Conservation (phyloP, 2,797 vertebrate genomes). For the Loriculus beryllinus region DNA sequence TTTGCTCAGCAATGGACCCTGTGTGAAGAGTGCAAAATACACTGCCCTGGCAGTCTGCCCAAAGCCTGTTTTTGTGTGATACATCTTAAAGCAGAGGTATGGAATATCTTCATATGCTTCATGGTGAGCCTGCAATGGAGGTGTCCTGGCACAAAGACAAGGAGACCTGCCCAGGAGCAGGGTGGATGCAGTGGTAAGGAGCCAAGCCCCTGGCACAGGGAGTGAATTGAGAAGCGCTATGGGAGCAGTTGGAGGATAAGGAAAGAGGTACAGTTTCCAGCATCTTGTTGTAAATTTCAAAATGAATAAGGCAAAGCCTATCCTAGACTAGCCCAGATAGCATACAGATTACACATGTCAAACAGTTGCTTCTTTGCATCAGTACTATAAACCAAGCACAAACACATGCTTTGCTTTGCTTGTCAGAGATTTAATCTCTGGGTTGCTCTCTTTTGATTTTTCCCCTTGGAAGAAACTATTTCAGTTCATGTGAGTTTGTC, state of each 20-base stretch:
- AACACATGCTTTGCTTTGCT: not conserved
- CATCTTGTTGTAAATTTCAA: not conserved
- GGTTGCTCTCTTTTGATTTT: not conserved
- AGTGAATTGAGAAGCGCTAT: not conserved
- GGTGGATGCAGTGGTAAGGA: not conserved
- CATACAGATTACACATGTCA: not conserved
- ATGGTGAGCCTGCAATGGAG: not conserved
- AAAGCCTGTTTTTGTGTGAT: not conserved
- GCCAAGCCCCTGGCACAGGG: accelerated
- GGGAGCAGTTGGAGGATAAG: not conserved
- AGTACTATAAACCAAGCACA: not conserved
- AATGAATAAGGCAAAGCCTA: not conserved
- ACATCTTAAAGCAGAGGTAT: not conserved
- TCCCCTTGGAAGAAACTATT: not conserved
- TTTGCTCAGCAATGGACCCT: not conserved
- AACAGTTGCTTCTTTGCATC: not conserved
- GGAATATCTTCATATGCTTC: not conserved
- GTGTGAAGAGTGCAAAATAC: not conserved
- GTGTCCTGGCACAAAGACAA: not conserved
- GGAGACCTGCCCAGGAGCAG: not conserved
- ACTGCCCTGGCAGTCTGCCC: not conserved
- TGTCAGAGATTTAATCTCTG: not conserved
- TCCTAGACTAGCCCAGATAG: not conserved
- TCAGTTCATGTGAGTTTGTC: not conserved
- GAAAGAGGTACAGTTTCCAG: not conserved